Base-by-base conservation (phyloP, 2,113 vertebrate genomes). In the Pseudois nayaur region DNA sequence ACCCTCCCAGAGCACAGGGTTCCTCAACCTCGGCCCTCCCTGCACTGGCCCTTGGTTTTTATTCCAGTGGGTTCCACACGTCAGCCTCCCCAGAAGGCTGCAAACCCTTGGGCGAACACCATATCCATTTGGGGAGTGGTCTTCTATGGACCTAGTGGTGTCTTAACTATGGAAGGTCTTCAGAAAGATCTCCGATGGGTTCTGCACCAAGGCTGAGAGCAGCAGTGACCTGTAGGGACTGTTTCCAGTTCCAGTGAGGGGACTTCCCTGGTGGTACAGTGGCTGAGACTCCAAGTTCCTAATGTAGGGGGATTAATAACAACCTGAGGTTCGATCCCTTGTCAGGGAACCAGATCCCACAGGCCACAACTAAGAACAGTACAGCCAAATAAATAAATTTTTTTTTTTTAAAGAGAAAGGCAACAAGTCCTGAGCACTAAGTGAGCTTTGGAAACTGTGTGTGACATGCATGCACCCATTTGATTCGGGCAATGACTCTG, bases 381-480 rank as follows among this genome's bases (percentile, higher is more conserved):
- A 76, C 23, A 43, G 40, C 40, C 71, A 76, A 76, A 76, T 27
- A 76, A 25, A 76, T 76, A 40, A 71, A 71, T 71, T 17, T 1
- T 62, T 8, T 25, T 57, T 25, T 25, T 59, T 62, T 62, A 64
- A 60, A 25, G 21, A 76, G 23, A 43, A 40, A 33, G 4, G 11
- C 27, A 9, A 14, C 12, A n/a, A 1, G 9, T 9, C 10, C 76
- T 10, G 7, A 43, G n/a, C 5, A 6, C 36, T 17, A 17, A 60
- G n/a, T 4, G 31, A 43, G 19, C 0, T 4, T 12, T 8, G 1
- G 94, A 27, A 40, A 6, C 79, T 5, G 2, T 13, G 3, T 16
- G 11, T 1, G 13, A 21, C 29, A 4, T 1, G 29, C n/a, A 10
- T 5, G 19, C 25, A 1, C 45, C 43, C 16, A 2, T 11, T 21